A percentile compares a stretch with the other conserved stretches of the same genome.
These are phyloP conservation scores for Eilema sororculum DNA, from an alignment of 2,888 invertebrate genomes.

Conservation along the genomic window DNA sequence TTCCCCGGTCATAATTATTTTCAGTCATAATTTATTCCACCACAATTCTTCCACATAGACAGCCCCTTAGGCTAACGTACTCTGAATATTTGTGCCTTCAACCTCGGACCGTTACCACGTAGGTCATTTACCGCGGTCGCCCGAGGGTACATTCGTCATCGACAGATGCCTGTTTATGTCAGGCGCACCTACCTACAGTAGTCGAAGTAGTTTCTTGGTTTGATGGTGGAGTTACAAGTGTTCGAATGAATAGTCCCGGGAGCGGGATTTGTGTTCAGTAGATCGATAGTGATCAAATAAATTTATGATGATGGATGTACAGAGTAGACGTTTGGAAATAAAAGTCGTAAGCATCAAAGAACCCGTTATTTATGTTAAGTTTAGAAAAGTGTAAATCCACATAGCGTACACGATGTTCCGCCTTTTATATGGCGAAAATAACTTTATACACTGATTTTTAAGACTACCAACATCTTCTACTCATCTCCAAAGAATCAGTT, in stretches of 20 bases:
- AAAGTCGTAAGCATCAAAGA: neutral
- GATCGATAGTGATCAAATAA: no score
- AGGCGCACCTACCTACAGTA: constrained; percentile 47
- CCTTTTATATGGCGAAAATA: no score
- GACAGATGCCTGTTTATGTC: constrained; percentile 66
- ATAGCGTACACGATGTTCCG: no score
- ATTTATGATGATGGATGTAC: no score
- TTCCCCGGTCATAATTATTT: neutral
- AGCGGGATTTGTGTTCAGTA: no score
- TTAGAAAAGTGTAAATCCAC: no score
- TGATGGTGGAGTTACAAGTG: neutral
- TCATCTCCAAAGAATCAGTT: no score
- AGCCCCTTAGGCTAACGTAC: constrained; percentile 4
- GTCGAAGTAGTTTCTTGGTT: neutral
- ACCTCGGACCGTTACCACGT: constrained; percentile 16
- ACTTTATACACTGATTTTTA: no score
- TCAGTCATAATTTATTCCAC: neutral
- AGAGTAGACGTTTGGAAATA: neutral
- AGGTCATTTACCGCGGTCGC: constrained; percentile 52
- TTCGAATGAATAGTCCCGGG: neutral
- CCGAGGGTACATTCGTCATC: constrained; percentile 52
- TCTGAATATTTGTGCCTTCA: constrained; percentile 8
- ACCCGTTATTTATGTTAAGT: no score
- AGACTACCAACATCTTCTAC: no score
- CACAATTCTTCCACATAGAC: neutral